Evolutionary conservation across 2,797 vertebrate genomes (phyloP), one percentile per base, ranked within the genome.

Genomic region (Linurgus olivaceus): DNA sequence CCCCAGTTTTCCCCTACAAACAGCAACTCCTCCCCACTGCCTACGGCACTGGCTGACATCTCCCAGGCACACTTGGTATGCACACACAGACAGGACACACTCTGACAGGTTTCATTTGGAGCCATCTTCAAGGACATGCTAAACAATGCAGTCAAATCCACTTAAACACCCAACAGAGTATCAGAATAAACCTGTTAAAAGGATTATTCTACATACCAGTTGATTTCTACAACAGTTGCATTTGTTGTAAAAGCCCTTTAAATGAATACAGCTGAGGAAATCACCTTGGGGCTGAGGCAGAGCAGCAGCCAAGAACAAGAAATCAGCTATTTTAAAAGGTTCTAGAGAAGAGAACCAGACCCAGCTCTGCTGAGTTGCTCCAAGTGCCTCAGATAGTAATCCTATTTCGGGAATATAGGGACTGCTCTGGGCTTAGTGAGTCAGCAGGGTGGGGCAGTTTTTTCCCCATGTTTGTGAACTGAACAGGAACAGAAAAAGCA

Each of bases 371-470:
- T 19, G 79, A 93, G 67, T 6, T 68, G 68, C 77, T 92, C 77
- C 10, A 65, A 85, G 81, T 86, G 81, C 78, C 78, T 86, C 72
- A 79, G 81, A 87, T 75, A 88, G 47, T 51, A 92, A 91, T 91
- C 91, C 95, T 91, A 54, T 96, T 94, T 94, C 58, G 57, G 94
- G 94, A 96, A 91, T 67, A 89, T 0, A 83, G 87, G 67, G 91
- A 94, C 88, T 88, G 91, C 72, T 90, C 90, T 65, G 91, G 92
- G 50, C 84, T 77, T 81, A 74, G 3, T 96, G 95, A 96, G 87
- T 96, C 96, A 97, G 91, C 76, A 71, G 96, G 96, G 95, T 88
- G 94, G 87, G 85, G 90, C 84, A 52, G 12, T 62, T 87, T 94
- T 93, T 94, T 86, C 81, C 78, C 95, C 90, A 73, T 93, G 91